Base-by-base conservation (phyloP, 2,113 vertebrate species). In the Anseranas semipalmata region DNA sequence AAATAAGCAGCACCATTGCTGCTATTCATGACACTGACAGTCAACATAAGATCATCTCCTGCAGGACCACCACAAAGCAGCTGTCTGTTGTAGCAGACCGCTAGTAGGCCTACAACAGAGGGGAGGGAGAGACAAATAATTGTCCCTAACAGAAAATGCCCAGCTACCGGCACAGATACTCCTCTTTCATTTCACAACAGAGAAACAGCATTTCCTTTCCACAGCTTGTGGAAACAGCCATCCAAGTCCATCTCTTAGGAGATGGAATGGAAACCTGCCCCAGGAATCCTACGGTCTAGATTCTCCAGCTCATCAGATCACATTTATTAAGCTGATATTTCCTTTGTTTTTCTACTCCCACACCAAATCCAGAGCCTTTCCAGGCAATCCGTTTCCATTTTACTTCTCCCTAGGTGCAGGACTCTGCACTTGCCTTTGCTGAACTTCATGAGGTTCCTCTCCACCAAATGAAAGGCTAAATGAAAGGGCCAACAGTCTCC, bases 401-500 rank as follows among this genome's bases (percentile, higher is more conserved):
- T 52, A 52, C 14, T 27, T 25, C 50, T 52, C 50, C 50, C 24
- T 52, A 52, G 50, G 24, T 24, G 50, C 12, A 50, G 48, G 22
- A 50, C 22, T 22, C 48, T 25, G 48, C 50, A 27, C 50, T 25
- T 52, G 50, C 50, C 24, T 52, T 52, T 52, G 50, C 22, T 25
- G 24, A 52, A 52, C 50, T 25, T 25, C 50, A 25, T 7, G 7
- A 52, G 24, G 50, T 24, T 52, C 50, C 50, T 52, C 24, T 52
- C 50, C 25, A 22, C 50, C 24, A 52, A 52, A 52, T 27, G 50
- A 52, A 52, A 28, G 18, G 35, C n/a, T 59, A 78, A 87, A 91
- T 0, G 0, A 24, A 82, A 60, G 32, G 15, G 16, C 28, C 21
- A 37, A 24, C 3, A 55, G 39, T 2, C 9, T 8, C 22, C 25